These are phyloP conservation scores for Caenorhabditis parvicauda DNA, from an alignment of 2,888 invertebrate species.

Conservation along the genomic window DNA sequence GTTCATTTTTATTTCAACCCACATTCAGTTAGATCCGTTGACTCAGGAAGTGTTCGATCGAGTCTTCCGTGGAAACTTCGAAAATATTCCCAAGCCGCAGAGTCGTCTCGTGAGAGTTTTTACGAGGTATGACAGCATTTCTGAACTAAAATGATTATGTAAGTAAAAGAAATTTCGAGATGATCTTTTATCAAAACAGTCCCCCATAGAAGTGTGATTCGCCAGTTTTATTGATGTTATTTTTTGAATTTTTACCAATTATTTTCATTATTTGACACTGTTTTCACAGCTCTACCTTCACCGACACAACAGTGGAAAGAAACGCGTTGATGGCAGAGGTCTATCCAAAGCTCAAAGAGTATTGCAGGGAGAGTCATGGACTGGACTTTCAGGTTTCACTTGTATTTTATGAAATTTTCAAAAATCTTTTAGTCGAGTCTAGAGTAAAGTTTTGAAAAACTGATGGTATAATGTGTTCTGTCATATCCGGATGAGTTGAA, in stretches of 20 bases:
- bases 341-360: slow-evolving; percentile 88
- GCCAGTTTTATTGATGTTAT: background rate
- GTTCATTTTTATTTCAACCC: background rate
- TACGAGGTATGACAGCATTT: slow-evolving; percentile 70
- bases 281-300: slow-evolving; percentile 78
- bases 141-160: background rate
- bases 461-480: too few relatives aligned
- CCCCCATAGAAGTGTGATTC: too few relatives aligned
- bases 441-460: too few relatives aligned
- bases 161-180: background rate
- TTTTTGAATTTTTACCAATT: background rate
- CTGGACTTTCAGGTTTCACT: slow-evolving; percentile 98
- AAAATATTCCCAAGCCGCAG: slow-evolving; percentile 86
- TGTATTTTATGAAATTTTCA: too few relatives aligned
- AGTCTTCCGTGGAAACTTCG: slow-evolving; percentile 83
- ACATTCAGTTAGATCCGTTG: slow-evolving; percentile 16
- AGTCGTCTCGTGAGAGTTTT: slow-evolving; percentile 97
- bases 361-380: slow-evolving; percentile 92
- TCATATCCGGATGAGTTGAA: too few relatives aligned
- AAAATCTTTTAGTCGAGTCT: too few relatives aligned
- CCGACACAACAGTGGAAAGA: slow-evolving; percentile 93
- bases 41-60: slow-evolving; percentile 70
- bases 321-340: slow-evolving; percentile 97
- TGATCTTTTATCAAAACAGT: background rate
- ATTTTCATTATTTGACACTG: background rate